Percentiles rank a stretch among this genome's conserved stretches.
Conservation (phyloP, 1,140 invertebrate genomes). For the Drosophila eugracilis region DNA sequence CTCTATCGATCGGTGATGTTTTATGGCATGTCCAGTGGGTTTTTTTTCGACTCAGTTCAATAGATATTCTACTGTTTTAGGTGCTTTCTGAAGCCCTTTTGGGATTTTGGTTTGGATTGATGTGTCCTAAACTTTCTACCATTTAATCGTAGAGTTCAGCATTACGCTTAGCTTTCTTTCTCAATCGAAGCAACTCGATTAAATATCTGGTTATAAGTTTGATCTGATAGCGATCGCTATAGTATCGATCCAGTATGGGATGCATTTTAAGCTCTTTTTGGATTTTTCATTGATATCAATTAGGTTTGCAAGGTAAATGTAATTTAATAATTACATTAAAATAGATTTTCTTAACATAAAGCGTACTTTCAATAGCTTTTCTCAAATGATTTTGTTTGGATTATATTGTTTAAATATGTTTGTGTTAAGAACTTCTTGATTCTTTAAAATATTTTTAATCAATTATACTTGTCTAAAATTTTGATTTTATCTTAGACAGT, state of each 20-base stretch:
- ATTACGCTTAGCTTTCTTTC: background rate
- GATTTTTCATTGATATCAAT: background rate
- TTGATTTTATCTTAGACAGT: background rate
- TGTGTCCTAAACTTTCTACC: background rate
- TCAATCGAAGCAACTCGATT: slow-evolving; percentile 13
- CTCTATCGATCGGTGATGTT: background rate
- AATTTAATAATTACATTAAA: background rate
- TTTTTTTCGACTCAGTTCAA: background rate
- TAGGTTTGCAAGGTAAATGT: background rate
- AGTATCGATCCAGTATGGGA: slow-evolving; percentile 23
- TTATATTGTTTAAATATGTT: background rate
- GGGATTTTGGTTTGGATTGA: no score
- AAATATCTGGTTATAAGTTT: slow-evolving; percentile 14
- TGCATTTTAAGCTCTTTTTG: slow-evolving; percentile 10
- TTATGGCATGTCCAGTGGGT: background rate
- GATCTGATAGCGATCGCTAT: slow-evolving; percentile 8
- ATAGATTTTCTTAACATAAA: background rate
- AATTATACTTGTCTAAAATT: background rate
- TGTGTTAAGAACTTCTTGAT: background rate
- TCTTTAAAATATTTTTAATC: background rate
- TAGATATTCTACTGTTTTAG: no score
- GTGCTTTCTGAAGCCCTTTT: no score
- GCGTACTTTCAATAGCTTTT: slow-evolving; percentile 11
- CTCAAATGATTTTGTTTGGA: background rate
- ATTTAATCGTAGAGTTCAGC: background rate